Base-by-base conservation (phyloP, 2,113 vertebrate species). In the Marmota monax region DNA sequence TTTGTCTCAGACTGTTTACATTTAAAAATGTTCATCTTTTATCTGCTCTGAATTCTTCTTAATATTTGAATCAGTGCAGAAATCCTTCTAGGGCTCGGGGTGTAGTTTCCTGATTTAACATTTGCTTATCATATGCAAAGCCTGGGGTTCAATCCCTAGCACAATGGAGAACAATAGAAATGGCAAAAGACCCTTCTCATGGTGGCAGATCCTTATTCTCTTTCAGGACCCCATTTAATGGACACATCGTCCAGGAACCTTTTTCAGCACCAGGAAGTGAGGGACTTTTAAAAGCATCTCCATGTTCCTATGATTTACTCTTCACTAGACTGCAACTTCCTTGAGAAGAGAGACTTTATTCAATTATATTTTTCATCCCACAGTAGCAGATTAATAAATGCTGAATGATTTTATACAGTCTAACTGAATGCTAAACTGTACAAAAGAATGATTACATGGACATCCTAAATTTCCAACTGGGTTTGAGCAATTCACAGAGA, bases 1-100 rank as follows among this genome's bases (percentile, higher is more conserved):
- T 96, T 73, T 92, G 29, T 91, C 70, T 95, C 48, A 87, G 17
- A 73, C 89, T 90, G 16, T 73, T 67, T 73, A 91, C 39, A 80
- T 58, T 83, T 48, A 27, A 48, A 10, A 7, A n/a, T 12, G 39
- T 96, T 63, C 18, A 48, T 91, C 96, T 80, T 20, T 89, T 92
- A 63, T 37, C 20, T 83, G 4, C 70, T 92, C 23, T 90, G 53
- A n/a, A 22, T 25, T 86, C 27, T 77, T 93, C 58, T 92, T 74
- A 86, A 9, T 73, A 37, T 82, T 56, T 82, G 45, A 27, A 65
- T 85, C 42, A 88, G 2, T 37, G 88, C 76, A 84, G 80, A 96
- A 42, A 34, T 1, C 0, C 48, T 58, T 42, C 1, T 18, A 37
- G n/a, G n/a, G n/a, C 1, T n/a, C 29, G 56, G n/a, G 7, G 10